A percentile compares a stretch with the other conserved stretches of the same genome.
Conservation (phyloP, 35 echinoderm and acorn worm species). For the Holothuria glaberrima region DNA sequence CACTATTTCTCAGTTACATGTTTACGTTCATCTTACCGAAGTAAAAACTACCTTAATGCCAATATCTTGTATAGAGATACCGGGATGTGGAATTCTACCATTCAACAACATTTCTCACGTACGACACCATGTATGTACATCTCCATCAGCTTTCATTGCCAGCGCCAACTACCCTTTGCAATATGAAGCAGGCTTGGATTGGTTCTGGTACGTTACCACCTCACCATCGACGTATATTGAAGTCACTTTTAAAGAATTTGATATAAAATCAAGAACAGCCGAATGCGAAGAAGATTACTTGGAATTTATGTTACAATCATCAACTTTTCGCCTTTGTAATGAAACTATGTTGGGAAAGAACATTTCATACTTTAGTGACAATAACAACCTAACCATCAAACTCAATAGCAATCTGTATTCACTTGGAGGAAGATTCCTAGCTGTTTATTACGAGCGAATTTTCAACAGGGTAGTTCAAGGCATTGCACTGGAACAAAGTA, state of each 20-base stretch:
- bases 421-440: background rate
- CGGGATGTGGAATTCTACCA: constrained; percentile 16
- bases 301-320: background rate
- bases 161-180: background rate
- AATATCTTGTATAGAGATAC: background rate
- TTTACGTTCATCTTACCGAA: too few relatives aligned
- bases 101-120: background rate
- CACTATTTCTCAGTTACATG: too few relatives aligned
- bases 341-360: background rate
- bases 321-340: background rate
- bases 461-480: too few relatives aligned
- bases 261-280: background rate
- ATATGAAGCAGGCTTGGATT: background rate
- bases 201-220: background rate
- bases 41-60: too few relatives aligned
- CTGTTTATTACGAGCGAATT: too few relatives aligned
- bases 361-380: background rate
- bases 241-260: background rate
- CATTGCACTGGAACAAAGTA: too few relatives aligned
- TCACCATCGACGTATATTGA: background rate
- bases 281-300: constrained; percentile 14
- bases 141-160: background rate
- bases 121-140: background rate
- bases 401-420: background rate
- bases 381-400: background rate